A percentile compares a stretch with the other conserved stretches of the same genome.
Conservation (phyloP, 2,113 vertebrate species). For the Sakesphorus luctuosus region DNA sequence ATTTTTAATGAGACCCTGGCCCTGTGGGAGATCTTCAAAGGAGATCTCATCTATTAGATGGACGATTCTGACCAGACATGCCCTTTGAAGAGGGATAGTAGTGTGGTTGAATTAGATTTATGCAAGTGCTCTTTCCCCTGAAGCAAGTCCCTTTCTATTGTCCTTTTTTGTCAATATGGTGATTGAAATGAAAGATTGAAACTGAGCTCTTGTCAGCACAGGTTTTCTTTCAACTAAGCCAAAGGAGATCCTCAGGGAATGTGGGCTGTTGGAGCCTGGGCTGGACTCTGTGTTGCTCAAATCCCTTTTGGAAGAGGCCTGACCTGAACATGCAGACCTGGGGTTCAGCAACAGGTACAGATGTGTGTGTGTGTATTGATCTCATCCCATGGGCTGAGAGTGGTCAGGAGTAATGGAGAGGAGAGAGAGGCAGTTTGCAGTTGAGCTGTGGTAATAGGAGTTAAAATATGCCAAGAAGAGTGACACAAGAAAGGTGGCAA, state of each 20-base stretch:
- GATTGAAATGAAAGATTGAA: background rate
- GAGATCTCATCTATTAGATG: conserved; percentile 26
- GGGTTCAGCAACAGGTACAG: background rate
- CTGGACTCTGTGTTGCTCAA: background rate
- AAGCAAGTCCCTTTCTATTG: conserved; percentile 6
- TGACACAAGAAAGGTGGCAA: no score
- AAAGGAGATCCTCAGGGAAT: background rate
- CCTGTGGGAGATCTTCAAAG: conserved; percentile 29
- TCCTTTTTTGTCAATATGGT: background rate
- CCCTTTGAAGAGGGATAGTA: conserved; percentile 1
- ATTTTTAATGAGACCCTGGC: conserved; percentile 52
- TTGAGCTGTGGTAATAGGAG: background rate
- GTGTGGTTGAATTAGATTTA: background rate
- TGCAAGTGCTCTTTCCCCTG: background rate
- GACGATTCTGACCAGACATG: background rate
- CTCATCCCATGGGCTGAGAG: background rate
- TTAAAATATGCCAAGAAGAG: background rate
- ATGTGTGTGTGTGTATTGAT: rapidly evolving
- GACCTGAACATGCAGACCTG: background rate
- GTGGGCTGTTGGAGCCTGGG: background rate
- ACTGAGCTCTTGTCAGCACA: background rate
- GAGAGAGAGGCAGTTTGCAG: background rate
- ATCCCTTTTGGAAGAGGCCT: background rate
- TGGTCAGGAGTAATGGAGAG: background rate
- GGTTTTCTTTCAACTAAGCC: background rate